Conservation (phyloP, 2,113 vertebrate species). For the Psilopsiagon aymara region DNA sequence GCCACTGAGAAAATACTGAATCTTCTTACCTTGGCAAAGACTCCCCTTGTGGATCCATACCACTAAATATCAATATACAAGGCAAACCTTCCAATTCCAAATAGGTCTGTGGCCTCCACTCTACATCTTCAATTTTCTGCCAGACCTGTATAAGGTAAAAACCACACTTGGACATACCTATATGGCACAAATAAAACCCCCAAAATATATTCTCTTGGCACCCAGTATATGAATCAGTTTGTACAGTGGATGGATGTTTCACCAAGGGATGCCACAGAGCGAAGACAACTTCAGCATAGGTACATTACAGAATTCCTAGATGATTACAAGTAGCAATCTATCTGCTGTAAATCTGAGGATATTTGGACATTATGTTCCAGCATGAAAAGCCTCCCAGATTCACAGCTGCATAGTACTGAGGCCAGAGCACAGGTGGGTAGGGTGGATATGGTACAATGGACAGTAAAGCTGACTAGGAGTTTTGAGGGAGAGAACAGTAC, state of each 20-base stretch:
- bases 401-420: background rate
- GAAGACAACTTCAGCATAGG: background rate
- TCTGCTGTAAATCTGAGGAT: background rate
- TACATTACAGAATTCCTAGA: background rate
- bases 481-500: background rate
- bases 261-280: background rate
- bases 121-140: slow-evolving; percentile 91
- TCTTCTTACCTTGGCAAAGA: slow-evolving; percentile 87
- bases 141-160: slow-evolving; percentile 78
- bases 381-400: background rate
- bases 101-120: slow-evolving; percentile 93
- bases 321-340: background rate
- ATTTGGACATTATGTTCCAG: background rate
- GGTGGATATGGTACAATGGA: background rate
- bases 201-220: background rate
- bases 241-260: background rate
- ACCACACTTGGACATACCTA: background rate
- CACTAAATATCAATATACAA: slow-evolving; percentile 94
- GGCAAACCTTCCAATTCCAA: slow-evolving; percentile 94
- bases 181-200: background rate
- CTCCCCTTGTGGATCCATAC: slow-evolving; percentile 91
- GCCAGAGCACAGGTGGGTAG: background rate
- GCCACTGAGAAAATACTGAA: background rate
- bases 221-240: background rate
- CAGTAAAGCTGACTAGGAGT: background rate